Evolutionary conservation across 2,888 invertebrate genomes (phyloP).

Genomic region (Tetanocera ferruginea): DNA sequence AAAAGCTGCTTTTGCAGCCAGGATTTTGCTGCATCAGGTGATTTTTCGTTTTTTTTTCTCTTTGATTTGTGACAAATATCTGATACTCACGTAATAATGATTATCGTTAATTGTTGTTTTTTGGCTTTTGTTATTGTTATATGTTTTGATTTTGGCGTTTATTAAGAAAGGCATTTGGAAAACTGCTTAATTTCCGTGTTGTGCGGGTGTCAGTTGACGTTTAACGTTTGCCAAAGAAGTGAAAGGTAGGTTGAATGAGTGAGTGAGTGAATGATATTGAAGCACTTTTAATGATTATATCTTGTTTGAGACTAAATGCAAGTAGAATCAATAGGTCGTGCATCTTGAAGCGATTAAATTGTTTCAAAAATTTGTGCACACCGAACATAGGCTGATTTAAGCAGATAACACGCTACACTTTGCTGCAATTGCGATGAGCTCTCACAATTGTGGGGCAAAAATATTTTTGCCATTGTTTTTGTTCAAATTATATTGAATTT

Average conservation of each 20-base stretch:
- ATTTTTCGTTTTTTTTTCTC: not conserved
- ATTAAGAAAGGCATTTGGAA: slow-evolving; percentile 11
- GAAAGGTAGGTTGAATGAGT: slow-evolving; percentile 21
- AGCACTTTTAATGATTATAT: not conserved
- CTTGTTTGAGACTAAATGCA: not conserved
- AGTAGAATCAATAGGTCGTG: slow-evolving; percentile 9
- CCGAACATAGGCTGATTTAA: too few species aligned
- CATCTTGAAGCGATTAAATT: not conserved
- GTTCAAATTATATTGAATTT: too few species aligned
- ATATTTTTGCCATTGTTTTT: too few species aligned
- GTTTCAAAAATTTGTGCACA: not conserved
- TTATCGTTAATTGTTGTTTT: slow-evolving; percentile 25
- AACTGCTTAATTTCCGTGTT: slow-evolving; percentile 36
- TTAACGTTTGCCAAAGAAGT: not conserved
- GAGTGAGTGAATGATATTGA: not conserved
- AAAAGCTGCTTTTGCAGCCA: not conserved
- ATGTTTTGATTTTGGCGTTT: not conserved
- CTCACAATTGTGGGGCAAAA: too few species aligned
- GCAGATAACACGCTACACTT: too few species aligned
- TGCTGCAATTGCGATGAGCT: too few species aligned
- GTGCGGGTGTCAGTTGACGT: slow-evolving; percentile 23
- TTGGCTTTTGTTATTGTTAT: not conserved
- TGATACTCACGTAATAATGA: slow-evolving; percentile 31
- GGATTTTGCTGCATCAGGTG: not conserved
- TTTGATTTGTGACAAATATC: slow-evolving; percentile 13